These are phyloP conservation scores for Agelaius phoeniceus DNA, from an alignment of 2,113 vertebrate species.

Conservation along the genomic window DNA sequence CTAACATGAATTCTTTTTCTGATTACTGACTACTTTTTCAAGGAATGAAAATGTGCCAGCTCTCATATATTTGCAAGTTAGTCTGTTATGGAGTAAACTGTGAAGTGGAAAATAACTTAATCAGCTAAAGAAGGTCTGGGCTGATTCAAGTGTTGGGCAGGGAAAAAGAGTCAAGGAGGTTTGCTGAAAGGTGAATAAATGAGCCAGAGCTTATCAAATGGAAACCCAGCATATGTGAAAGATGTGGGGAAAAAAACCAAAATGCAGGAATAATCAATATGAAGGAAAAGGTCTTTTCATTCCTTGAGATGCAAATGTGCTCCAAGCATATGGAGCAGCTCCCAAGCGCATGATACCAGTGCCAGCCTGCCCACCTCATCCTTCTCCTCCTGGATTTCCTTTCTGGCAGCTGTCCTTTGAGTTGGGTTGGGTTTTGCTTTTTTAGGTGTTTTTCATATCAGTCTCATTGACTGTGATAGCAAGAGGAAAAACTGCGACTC, in stretches of 20 bases:
- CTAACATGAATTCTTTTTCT: background rate
- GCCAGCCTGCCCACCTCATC: background rate
- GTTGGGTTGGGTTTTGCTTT: background rate
- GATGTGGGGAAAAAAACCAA: background rate
- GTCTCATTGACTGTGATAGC: background rate
- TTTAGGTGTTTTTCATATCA: background rate
- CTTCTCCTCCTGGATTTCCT: background rate
- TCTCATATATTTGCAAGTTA: background rate
- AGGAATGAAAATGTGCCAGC: rapidly evolving
- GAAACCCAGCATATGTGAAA: background rate
- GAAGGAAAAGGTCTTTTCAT: background rate
- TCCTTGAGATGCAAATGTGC: background rate
- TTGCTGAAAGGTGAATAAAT: background rate
- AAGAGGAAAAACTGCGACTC: background rate
- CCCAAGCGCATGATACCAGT: background rate
- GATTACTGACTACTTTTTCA: background rate
- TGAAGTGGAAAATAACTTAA: background rate
- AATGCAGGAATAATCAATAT: background rate
- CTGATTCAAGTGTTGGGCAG: background rate
- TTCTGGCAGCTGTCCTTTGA: background rate
- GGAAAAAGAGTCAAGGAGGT: background rate
- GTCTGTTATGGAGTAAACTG: background rate
- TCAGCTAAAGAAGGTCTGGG: background rate
- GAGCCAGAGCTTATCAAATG: background rate
- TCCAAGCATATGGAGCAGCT: background rate